phyloP scores from a whole-genome alignment of 1,140 invertebrate species.

The Halictus rubicundus region DNA sequence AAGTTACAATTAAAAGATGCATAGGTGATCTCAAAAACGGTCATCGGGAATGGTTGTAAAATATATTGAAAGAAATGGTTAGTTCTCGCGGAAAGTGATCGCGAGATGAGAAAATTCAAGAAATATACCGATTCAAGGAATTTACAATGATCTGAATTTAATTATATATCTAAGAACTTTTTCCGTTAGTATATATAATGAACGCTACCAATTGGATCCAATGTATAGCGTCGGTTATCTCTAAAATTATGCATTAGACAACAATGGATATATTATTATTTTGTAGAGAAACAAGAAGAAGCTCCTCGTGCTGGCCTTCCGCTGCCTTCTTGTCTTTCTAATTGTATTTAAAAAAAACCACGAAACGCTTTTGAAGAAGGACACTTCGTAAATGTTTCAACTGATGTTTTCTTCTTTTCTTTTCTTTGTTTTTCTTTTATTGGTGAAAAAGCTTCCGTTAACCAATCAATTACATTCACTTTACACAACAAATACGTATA shows the following conservation, averaged over 20 bases:
- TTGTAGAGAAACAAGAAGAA: conserved; percentile 14
- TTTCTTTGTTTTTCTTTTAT: conserved; percentile 74
- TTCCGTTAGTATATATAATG: conserved; percentile 16
- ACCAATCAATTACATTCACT: conserved; percentile 75
- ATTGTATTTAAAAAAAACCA: conserved; percentile 35
- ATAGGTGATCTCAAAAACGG: too few relatives aligned
- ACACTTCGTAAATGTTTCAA: conserved; percentile 65
- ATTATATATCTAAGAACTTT: neutral
- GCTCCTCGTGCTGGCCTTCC: neutral
- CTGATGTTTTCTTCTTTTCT: conserved; percentile 67
- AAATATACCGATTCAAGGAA: neutral
- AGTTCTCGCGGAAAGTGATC: neutral
- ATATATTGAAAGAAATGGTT: neutral
- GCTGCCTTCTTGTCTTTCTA: conserved; percentile 1
- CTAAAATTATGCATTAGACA: conserved; percentile 30
- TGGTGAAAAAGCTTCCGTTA: conserved; percentile 75
- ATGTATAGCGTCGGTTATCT: conserved; percentile 13
- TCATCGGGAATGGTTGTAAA: neutral
- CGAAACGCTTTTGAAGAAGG: conserved; percentile 37
- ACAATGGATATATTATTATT: conserved; percentile 15
- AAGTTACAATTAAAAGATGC: too few relatives aligned
- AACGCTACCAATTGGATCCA: conserved; percentile 30
- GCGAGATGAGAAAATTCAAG: neutral
- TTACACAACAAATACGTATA: conserved; percentile 73
- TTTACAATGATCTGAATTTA: neutral